Evolutionary conservation across 2,888 invertebrate species (phyloP).

Genomic region (Asteroscopus sphinx): DNA sequence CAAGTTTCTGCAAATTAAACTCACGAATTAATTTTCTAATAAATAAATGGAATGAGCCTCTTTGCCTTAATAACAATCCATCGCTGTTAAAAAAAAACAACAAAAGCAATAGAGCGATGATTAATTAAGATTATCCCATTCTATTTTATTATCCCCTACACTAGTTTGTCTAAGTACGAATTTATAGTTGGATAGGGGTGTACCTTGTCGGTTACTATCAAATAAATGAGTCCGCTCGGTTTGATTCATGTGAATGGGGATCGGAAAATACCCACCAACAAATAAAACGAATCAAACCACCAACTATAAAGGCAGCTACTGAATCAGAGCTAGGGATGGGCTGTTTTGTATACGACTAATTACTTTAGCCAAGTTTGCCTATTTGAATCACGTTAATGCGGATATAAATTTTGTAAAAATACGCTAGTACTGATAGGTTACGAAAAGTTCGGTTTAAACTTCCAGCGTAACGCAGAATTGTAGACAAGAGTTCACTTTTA

Average conservation of each 20-base stretch:
- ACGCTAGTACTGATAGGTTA: neutral
- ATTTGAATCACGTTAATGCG: constrained; percentile 24
- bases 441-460: constrained; percentile 2
- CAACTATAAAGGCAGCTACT: constrained; percentile 67
- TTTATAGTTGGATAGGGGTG: constrained; percentile 70
- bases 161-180: constrained; percentile 61
- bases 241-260: constrained; percentile 88
- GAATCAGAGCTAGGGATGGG: constrained; percentile 59
- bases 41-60: neutral
- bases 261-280: constrained; percentile 81
- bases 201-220: constrained; percentile 80
- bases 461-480: neutral
- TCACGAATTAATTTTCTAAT: neutral
- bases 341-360: constrained; percentile 43
- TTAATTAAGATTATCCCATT: constrained; percentile 61
- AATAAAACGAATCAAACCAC: constrained; percentile 83
- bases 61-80: constrained; percentile 2
- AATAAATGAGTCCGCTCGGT: constrained; percentile 87
- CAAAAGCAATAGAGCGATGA: constrained; percentile 54
- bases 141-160: constrained; percentile 60
- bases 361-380: constrained; percentile 33
- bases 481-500: neutral
- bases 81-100: constrained; percentile 13
- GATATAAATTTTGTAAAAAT: neutral
- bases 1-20: constrained; percentile 12